A percentile compares a stretch with the other conserved stretches of the same genome.
Evolutionary conservation across 2,888 invertebrate genomes (phyloP).

Genomic region (Hololepta plana): DNA sequence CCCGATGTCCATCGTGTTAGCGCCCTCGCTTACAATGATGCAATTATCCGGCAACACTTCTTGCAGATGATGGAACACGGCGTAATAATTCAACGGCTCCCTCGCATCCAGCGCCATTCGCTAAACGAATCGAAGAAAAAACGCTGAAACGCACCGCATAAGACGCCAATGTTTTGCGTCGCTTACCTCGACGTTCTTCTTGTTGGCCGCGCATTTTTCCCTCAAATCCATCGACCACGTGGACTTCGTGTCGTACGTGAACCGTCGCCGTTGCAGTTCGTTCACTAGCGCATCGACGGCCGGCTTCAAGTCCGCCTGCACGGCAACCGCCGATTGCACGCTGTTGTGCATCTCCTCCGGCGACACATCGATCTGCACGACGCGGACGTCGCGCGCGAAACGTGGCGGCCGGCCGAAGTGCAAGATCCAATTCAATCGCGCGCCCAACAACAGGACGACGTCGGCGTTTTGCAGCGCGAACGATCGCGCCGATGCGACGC

Average conservation of each 20-base stretch:
- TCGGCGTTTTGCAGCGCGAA: slow-evolving; percentile 75
- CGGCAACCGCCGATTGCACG: slow-evolving; percentile 55
- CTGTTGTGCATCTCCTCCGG: slow-evolving; percentile 91
- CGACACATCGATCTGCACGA: slow-evolving; percentile 79
- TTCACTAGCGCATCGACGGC: slow-evolving; percentile 45
- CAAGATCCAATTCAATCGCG: slow-evolving; percentile 92
- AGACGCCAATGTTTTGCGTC: slow-evolving; percentile 2
- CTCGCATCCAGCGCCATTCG: slow-evolving; percentile 48
- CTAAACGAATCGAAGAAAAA: slow-evolving; percentile 21
- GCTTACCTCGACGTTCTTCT: slow-evolving; percentile 44
- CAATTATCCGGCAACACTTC: slow-evolving; percentile 60
- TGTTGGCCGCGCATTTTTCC: slow-evolving; percentile 55
- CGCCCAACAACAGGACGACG: slow-evolving; percentile 74
- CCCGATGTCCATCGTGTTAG: slow-evolving; percentile 98
- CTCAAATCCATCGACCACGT: slow-evolving; percentile 62
- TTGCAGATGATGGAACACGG: slow-evolving; percentile 74
- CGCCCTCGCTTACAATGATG: slow-evolving; percentile 90
- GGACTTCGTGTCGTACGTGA: slow-evolving; percentile 30
- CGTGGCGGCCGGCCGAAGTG: slow-evolving; percentile 87
- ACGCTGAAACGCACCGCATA: slow-evolving; percentile 6
- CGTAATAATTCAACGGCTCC: slow-evolving; percentile 82
- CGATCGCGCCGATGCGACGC: slow-evolving; percentile 69
- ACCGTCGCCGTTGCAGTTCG: slow-evolving; percentile 38
- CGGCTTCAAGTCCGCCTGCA: slow-evolving; percentile 70
- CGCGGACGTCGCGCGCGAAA: slow-evolving; percentile 62